A percentile compares a stretch with the other conserved stretches of the same genome.
phyloP scores from a whole-genome alignment of 1,140 invertebrate species.

The Melanaphis sacchari region DNA sequence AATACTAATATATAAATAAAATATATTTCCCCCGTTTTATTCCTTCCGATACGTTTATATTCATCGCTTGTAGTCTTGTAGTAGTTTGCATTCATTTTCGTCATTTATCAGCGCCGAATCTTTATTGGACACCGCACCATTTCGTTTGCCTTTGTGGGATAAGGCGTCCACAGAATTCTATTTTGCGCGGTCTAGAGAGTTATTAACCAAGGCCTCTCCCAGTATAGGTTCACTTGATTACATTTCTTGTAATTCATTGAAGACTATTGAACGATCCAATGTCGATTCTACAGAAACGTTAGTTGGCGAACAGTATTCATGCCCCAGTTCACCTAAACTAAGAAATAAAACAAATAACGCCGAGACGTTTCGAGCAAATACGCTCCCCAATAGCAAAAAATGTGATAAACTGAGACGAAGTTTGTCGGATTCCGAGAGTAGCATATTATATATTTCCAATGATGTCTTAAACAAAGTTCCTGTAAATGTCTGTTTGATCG shows the following conservation, averaged over 20 bases:
- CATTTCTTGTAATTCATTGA: conserved; percentile 48
- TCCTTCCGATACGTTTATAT: conserved; percentile 40
- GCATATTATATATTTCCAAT: neutral
- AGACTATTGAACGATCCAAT: conserved; percentile 19
- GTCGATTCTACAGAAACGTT: conserved; percentile 50
- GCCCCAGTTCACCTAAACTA: conserved; percentile 48
- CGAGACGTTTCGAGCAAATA: conserved; percentile 34
- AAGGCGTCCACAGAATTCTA: conserved; percentile 77
- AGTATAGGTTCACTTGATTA: conserved; percentile 55
- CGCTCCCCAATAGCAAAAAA: conserved; percentile 43
- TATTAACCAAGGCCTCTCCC: conserved; percentile 65
- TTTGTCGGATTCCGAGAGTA: conserved; percentile 52
- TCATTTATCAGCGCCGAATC: conserved; percentile 66
- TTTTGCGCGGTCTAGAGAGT: conserved; percentile 75
- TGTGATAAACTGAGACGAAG: conserved; percentile 43
- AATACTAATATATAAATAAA: conserved; percentile 40
- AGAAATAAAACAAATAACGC: neutral
- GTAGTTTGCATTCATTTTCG: conserved; percentile 67
- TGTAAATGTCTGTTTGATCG: conserved; percentile 57
- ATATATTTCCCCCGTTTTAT: neutral
- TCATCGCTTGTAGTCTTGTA: conserved; percentile 64
- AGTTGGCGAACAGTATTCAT: conserved; percentile 44
- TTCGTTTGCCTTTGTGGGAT: conserved; percentile 74
- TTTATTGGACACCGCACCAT: conserved; percentile 62
- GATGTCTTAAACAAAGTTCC: conserved; percentile 50